Base-by-base conservation (phyloP, 2,797 vertebrate species). In the Acrossocheilus wenchowensis region DNA sequence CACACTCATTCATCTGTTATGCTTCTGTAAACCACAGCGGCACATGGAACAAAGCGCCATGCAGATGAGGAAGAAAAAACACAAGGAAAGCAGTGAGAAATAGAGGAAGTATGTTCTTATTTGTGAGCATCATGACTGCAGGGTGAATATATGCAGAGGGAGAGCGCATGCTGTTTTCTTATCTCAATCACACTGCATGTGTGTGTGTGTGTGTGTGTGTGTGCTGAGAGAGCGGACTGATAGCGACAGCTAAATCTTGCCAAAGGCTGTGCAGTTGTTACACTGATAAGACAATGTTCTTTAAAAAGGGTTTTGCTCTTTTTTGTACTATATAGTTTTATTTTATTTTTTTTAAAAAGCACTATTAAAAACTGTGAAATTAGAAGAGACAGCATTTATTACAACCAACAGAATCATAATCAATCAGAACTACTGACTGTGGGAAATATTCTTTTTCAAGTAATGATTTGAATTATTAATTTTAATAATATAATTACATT, bases 121-220 rank as follows among this genome's bases (percentile, higher is more conserved):
- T 86, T 81, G 84, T 66, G 43, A 60, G 72, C 91, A 73, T 90
- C 87, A 92, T 75, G 57, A 82, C 71, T 82, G 72, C 73, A 78
- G 80, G 81, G 41, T 66, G 48, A 68, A 82, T 82, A 73, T 73
- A 66, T 84, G 86, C 66, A 77, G 57, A 68, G 60, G 60, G 45
- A 57, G 75, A 91, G 89, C n/a, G 87, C 30, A 69, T 85, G n/a
- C 30, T 77, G 64, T 87, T 84, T 87, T 36, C 79, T 88, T 89
- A 93, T 90, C 91, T 83, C 91, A 91, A 90, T 93, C 90, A 87
- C 89, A 78, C 81, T 15, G 74, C 15, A 26, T 73, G 64, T 72
- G 84, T 72, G 6, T 52, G 73, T 73, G 52, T 64, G 73, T 73
- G 64, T 72, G 34, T 54, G 66, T 41, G 77, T 50, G 34, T 82